Base-by-base conservation (phyloP, 2,888 invertebrate species). In the Philonicus albiceps region DNA sequence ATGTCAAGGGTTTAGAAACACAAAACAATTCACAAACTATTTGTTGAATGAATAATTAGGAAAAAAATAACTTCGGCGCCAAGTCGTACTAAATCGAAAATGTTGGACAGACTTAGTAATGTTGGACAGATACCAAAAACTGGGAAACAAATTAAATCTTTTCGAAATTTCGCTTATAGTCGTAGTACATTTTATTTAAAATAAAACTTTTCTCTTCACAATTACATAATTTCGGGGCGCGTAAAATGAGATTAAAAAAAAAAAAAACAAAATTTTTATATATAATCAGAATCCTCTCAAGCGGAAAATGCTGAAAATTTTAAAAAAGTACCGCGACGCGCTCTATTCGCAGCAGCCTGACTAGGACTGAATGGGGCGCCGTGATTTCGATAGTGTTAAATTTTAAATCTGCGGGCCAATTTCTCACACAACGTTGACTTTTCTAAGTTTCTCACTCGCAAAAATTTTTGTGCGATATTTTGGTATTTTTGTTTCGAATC, bases 1-100 rank as follows among this genome's bases (percentile, higher is more conserved):
- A 89, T 89, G 87, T 75, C 30, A 64, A 22, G 13, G 64, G 6
- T 64, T 64, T 11, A 27, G 27, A 0, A 22, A 64, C 64, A 64
- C 64, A 8, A 34, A 75, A 75, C 75, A 37, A 75, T 37, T 75
- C 75, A 75, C 75, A 75, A 34, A 37, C 64, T 64, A 0, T 64
- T 27, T 22, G 3, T 64, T 13, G 19, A 11, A 64, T 3, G 16
- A 64, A 64, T 27, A 64, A 64, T 2, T 53, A 22, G 13, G 76
- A 22, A 74, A 31, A n/a, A 74, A 34, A 31, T 74, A 22, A 22
- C 30, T 27, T 31, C 2, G 11, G 31, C 30, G n/a, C n/a, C 11
- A 76, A 22, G 11, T 64, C 27, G 27, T 22, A 34, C 1, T 74
- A 31, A 34, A 31, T 19, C 34, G 16, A 74, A 74, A 34, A 74